These are phyloP conservation scores for Potamilus streckersoni DNA, from an alignment of 1,140 invertebrate species.

Conservation along the genomic window DNA sequence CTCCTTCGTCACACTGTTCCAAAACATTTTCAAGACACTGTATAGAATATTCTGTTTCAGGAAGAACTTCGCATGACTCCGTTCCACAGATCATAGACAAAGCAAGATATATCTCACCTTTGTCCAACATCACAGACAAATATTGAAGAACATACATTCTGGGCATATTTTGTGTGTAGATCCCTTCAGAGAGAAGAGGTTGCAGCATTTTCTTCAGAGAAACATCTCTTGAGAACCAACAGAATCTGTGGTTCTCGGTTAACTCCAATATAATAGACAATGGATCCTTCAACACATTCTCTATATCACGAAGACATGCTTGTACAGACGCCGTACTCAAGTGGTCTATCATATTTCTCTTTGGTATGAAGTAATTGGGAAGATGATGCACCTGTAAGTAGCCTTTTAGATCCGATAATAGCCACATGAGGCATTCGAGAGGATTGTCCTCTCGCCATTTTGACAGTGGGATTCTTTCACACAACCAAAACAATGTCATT, in stretches of 20 bases:
- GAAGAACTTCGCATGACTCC: neutral
- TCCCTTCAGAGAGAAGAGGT: neutral
- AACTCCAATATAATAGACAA: conserved; percentile 4
- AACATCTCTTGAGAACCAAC: conserved; percentile 12
- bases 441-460: conserved; percentile 6
- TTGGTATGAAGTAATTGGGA: conserved; percentile 8
- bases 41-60: neutral
- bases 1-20: neutral
- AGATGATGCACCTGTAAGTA: neutral
- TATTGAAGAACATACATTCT: neutral
- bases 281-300: neutral
- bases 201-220: neutral
- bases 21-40: conserved; percentile 1
- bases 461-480: neutral
- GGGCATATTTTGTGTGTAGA: neutral
- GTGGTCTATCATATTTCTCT: conserved; percentile 5
- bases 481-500: conserved; percentile 3
- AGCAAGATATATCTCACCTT: conserved; percentile 10
- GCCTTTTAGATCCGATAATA: neutral
- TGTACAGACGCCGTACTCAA: neutral
- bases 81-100: conserved; percentile 1
- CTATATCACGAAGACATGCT: neutral
- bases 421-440: conserved; percentile 4
- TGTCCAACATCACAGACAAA: conserved; percentile 10
- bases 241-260: conserved; percentile 1